A percentile compares a stretch with the other conserved stretches of the same genome.
phyloP scores from a whole-genome alignment of 1,140 invertebrate species.

The Drosophila sucinea region DNA sequence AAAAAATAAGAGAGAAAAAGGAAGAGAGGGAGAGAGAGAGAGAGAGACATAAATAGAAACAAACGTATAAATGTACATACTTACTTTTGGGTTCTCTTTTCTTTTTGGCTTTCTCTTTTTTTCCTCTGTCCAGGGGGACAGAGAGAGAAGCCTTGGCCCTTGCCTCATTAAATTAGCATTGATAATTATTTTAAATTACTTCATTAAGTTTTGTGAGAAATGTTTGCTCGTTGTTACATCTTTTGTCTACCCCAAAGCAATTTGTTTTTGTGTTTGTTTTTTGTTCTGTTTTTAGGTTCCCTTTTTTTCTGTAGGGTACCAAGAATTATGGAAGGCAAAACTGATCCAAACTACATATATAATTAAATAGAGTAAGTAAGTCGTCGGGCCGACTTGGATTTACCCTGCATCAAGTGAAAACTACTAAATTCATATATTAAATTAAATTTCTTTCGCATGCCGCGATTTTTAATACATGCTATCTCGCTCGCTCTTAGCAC shows the following conservation, averaged over 20 bases:
- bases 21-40: not conserved
- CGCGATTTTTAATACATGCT: too few relatives aligned
- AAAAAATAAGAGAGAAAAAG: not conserved
- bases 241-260: conserved; percentile 53
- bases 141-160: conserved; percentile 20
- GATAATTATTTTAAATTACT: conserved; percentile 80
- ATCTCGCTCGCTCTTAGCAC: too few relatives aligned
- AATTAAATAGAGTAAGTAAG: too few relatives aligned
- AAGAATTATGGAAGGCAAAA: too few relatives aligned
- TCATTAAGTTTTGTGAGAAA: conserved; percentile 79
- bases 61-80: conserved; percentile 5
- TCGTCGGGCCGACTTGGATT: too few relatives aligned
- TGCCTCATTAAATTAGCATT: conserved; percentile 78
- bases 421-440: too few relatives aligned
- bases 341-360: too few relatives aligned
- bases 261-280: conserved; percentile 53
- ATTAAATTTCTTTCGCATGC: too few relatives aligned
- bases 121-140: not conserved
- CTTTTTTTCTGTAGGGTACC: not conserved
- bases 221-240: conserved; percentile 52
- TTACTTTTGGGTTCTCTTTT: not conserved
- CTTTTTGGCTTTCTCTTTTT: not conserved
- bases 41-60: not conserved
- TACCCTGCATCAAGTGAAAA: too few relatives aligned
- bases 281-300: conserved; percentile 26